Conservation (phyloP, 2,797 vertebrate species). For the Tragopan temminckii region DNA sequence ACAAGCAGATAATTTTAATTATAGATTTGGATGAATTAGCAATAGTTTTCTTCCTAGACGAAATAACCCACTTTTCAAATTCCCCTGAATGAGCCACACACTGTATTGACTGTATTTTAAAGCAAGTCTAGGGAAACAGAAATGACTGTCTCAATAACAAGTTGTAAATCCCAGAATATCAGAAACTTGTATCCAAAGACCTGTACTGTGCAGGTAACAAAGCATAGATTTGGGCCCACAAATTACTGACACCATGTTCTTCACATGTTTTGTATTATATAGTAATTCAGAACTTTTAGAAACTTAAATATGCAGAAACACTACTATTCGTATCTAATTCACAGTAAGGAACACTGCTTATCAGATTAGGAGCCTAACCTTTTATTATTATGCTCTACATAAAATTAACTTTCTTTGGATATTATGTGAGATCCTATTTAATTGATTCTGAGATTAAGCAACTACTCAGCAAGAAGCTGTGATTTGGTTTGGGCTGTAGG, state of each 20-base stretch:
- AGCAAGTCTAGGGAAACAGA: not conserved
- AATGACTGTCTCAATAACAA: not conserved
- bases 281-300: not conserved
- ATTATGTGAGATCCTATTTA: not conserved
- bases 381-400: not conserved
- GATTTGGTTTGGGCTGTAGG: not conserved
- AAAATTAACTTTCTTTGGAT: not conserved
- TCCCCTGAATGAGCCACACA: not conserved
- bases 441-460: not conserved
- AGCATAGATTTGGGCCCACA: not conserved
- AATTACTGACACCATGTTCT: not conserved
- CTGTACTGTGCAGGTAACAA: not conserved
- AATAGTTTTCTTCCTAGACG: not conserved
- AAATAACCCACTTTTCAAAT: not conserved
- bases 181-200: not conserved
- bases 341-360: not conserved
- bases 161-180: not conserved
- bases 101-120: not conserved
- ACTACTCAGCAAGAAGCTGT: not conserved
- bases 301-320: conserved; percentile 18
- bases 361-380: not conserved
- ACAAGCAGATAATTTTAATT: not conserved
- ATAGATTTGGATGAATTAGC: not conserved
- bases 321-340: not conserved
- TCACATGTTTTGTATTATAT: not conserved